Conservation (phyloP, 2,888 invertebrate species). For the Lepidocyrtinus sp. region DNA sequence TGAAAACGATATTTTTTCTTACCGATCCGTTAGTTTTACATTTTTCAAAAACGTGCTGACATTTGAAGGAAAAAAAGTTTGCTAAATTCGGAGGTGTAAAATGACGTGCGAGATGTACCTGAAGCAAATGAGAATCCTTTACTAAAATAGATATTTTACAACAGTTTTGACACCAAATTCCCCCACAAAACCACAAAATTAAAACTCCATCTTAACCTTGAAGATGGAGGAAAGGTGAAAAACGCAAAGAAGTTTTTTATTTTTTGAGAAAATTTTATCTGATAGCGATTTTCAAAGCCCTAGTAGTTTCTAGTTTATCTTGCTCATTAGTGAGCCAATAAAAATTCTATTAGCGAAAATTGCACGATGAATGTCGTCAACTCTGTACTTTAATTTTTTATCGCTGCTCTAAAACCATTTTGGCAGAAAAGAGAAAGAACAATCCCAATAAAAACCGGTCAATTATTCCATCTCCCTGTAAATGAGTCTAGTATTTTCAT, state of each 20-base stretch:
- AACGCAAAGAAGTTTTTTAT: not conserved
- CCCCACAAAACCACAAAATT: not conserved
- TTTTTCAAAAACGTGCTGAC: slow-evolving; percentile 25
- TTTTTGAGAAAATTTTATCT: not conserved
- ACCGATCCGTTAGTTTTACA: not conserved
- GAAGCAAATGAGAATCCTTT: not conserved
- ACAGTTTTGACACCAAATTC: not conserved
- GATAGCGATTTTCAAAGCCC: not conserved
- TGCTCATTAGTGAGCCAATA: slow-evolving; percentile 4
- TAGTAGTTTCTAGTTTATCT: not conserved
- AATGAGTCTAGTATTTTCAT: slow-evolving; percentile 21
- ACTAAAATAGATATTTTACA: slow-evolving; percentile 2
- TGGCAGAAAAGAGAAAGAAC: not conserved
- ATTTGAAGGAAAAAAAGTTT: slow-evolving; percentile 27
- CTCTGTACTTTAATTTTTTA: slow-evolving; percentile 7
- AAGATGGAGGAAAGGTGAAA: not conserved
- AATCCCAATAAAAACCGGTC: slow-evolving; percentile 1
- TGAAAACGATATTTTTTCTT: not conserved
- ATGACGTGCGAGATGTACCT: not conserved
- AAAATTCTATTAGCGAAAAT: slow-evolving; percentile 13
- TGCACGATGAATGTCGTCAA: slow-evolving; percentile 11
- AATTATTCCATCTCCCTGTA: slow-evolving; percentile 10
- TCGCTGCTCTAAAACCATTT: slow-evolving; percentile 1
- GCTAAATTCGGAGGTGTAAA: not conserved
- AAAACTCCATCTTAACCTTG: not conserved